Conservation (phyloP, 2,113 vertebrate species). For the Centrocercus urophasianus region DNA sequence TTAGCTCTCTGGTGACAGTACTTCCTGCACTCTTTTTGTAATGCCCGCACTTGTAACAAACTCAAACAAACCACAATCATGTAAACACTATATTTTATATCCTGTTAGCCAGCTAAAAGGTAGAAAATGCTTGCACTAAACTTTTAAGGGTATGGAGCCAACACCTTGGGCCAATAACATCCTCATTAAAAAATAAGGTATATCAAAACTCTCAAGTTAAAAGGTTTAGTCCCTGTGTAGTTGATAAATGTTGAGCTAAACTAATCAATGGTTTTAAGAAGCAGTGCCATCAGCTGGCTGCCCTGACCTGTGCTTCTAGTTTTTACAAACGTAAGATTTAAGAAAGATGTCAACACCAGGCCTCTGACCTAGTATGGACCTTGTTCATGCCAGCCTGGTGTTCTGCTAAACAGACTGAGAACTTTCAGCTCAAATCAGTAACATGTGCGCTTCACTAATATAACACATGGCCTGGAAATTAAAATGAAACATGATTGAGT, state of each 20-base stretch:
- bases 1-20: not conserved
- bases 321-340: slow-evolving; percentile 78
- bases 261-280: slow-evolving; percentile 75
- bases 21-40: not conserved
- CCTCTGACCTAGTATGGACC: slow-evolving; percentile 81
- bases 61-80: not conserved
- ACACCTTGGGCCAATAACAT: slow-evolving; percentile 54
- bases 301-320: slow-evolving; percentile 75
- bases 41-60: not conserved
- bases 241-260: slow-evolving; percentile 81
- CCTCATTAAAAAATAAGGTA: slow-evolving; percentile 71
- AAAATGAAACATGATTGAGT: slow-evolving; percentile 79
- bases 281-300: slow-evolving; percentile 64
- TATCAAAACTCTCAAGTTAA: slow-evolving; percentile 73
- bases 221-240: slow-evolving; percentile 79
- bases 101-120: slow-evolving; percentile 7
- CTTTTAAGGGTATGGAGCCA: not conserved
- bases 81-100: not conserved
- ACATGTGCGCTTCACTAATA: slow-evolving; percentile 80
- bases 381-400: slow-evolving; percentile 65
- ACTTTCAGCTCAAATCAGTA: slow-evolving; percentile 80
- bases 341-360: slow-evolving; percentile 79
- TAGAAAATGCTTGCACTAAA: slow-evolving; percentile 27
- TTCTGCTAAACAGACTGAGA: slow-evolving; percentile 77
- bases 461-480: slow-evolving; percentile 80